Base-by-base conservation (phyloP, 2,888 invertebrate species). In the Lasioglossum figueresi region DNA sequence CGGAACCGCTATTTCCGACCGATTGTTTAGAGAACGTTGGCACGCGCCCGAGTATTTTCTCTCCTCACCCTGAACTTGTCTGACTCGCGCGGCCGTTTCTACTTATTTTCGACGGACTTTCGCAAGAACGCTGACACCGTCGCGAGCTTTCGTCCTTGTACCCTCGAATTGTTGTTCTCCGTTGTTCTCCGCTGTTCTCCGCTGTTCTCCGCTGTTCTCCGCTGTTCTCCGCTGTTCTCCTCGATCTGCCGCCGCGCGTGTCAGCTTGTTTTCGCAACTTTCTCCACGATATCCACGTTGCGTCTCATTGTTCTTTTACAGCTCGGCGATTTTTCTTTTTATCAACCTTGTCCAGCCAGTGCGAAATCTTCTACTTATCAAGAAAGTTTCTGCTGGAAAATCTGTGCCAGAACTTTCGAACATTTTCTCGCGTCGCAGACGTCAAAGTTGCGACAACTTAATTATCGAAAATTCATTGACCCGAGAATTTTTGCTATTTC, bases 51-150 rank as follows among this genome's bases (percentile, higher is more conserved):
- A n/a, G n/a, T 43, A n/a, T 43, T 71, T 43, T 40, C 43, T 40
- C 43, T 43, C 23, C 34, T 71, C 34, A 71, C 56, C 56, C 74
- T 75, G n/a, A 75, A 52, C 40, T 76, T 43, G 75, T 40, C 63
- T 34, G 76, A 76, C 31, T 45, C 27, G 23, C 34, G 34, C 31
- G 14, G 31, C 3, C 31, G 40, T 76, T 76, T 76, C 66, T 76
- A 66, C 76, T 63, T 66, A 43, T 34, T 45, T 66, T 48, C 52
- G 68, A 68, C 68, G 34, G 37, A 34, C 37, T 37, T 37, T 68
- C 19, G 68, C 23, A 23, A 68, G 68, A 68, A 37, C 68, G 4
- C 37, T 23, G 68, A 68, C 68, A 68, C 34, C 23, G 68, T 10
- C 37, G 68, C 23, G 37, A 66, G 34, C 31, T 66, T 34, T 66